Evolutionary conservation across 2,888 invertebrate genomes (phyloP).

Genomic region (Tinea semifulvella): DNA sequence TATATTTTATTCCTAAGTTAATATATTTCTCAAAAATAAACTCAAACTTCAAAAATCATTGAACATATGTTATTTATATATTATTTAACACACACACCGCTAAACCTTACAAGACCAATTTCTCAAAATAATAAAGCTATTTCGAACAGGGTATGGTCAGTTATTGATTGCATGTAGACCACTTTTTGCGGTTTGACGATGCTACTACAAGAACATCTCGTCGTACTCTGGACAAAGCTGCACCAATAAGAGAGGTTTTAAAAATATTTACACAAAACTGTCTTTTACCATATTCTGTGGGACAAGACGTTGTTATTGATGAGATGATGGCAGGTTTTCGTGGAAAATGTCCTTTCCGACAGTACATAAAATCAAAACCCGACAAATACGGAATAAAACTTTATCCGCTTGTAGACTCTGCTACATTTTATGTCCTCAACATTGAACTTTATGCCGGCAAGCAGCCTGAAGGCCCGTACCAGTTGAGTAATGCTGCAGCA

Average conservation of each 20-base stretch:
- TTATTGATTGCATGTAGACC: too few species aligned
- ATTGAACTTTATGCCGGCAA: constrained; percentile 26
- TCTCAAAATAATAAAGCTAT: too few species aligned
- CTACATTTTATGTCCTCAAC: constrained; percentile 23
- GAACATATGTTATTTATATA: too few species aligned
- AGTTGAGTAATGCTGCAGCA: constrained; percentile 23
- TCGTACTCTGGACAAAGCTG: constrained; percentile 22
- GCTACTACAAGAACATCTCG: constrained; percentile 19
- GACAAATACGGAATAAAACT: constrained; percentile 20
- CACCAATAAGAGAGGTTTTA: constrained; percentile 23
- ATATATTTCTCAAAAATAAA: too few species aligned
- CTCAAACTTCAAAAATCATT: too few species aligned
- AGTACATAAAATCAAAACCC: constrained; percentile 19
- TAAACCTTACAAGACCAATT: too few species aligned
- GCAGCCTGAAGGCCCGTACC: constrained; percentile 25
- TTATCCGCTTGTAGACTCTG: constrained; percentile 21
- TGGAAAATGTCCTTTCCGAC: constrained; percentile 21
- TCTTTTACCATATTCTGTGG: constrained; percentile 19
- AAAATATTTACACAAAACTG: constrained; percentile 21
- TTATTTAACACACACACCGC: too few species aligned
- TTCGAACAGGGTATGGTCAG: too few species aligned
- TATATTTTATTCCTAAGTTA: too few species aligned
- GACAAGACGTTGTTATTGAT: constrained; percentile 23
- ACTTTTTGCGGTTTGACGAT: constrained; percentile 21
- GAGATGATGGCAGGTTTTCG: constrained; percentile 23